Percentiles rank a stretch among this genome's conserved stretches.
These are phyloP conservation scores for Gnathonemus longibarbis DNA, from an alignment of 2,113 vertebrate genomes.

Conservation along the genomic window DNA sequence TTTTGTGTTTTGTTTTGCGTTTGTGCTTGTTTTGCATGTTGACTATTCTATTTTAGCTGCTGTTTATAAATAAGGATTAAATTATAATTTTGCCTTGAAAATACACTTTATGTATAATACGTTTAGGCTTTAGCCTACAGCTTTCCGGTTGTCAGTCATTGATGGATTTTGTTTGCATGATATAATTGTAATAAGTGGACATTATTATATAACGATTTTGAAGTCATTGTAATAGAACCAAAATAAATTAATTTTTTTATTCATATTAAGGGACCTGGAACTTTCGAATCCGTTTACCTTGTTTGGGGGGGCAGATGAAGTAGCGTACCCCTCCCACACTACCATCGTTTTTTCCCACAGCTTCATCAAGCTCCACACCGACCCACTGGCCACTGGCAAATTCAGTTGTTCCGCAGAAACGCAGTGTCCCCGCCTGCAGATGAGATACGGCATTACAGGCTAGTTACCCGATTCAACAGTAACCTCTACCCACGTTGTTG, in stretches of 20 bases:
- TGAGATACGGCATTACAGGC: neutral
- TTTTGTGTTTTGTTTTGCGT: too few species aligned
- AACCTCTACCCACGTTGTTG: neutral
- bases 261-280: neutral
- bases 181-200: neutral
- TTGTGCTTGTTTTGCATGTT: neutral
- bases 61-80: neutral
- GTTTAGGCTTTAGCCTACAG: neutral
- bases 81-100: neutral
- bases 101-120: neutral
- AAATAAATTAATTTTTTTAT: neutral
- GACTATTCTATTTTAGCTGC: neutral
- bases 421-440: conserved; percentile 69
- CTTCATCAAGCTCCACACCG: conserved; percentile 83
- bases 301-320: conserved; percentile 84
- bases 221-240: neutral
- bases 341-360: conserved; percentile 85
- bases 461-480: neutral
- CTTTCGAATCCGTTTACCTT: conserved; percentile 55
- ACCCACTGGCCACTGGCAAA: conserved; percentile 92
- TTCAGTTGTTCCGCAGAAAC: conserved; percentile 85
- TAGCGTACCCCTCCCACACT: conserved; percentile 83
- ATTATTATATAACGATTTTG: neutral
- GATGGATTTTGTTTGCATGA: neutral
- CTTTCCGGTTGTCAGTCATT: neutral